phyloP scores from a whole-genome alignment of 1,140 invertebrate species.

The Anastatus disparis region DNA sequence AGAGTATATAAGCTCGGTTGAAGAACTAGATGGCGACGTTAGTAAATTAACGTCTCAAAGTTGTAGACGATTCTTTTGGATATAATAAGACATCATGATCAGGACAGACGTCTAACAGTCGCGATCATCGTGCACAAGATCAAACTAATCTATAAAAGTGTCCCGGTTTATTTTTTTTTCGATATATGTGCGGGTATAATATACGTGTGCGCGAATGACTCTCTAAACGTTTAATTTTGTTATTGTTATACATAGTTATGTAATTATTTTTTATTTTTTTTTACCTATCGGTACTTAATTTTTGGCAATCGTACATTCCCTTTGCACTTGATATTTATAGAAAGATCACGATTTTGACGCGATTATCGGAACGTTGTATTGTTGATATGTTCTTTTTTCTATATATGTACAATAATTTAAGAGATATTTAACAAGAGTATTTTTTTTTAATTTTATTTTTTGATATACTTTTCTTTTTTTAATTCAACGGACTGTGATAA shows the following conservation, averaged over 20 bases:
- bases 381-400: neutral
- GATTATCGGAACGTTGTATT: no score
- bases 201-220: no score
- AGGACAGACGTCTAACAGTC: constrained; percentile 15
- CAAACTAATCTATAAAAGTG: neutral
- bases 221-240: no score
- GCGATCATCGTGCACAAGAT: neutral
- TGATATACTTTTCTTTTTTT: neutral
- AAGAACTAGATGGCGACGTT: constrained; percentile 33
- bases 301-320: constrained; percentile 15
- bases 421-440: no score
- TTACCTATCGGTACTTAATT: neutral
- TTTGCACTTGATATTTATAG: no score
- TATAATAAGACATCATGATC: constrained; percentile 20
- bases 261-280: neutral
- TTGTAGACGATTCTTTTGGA: neutral
- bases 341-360: no score
- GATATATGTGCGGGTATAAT: no score
- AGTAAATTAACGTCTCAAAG: constrained; percentile 16
- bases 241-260: neutral
- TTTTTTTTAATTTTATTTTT: neutral
- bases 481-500: neutral
- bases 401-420: neutral
- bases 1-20: no score
- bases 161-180: no score